Percentiles rank a stretch among this genome's conserved stretches.
Evolutionary conservation across 37 sponge, comb jelly and placozoan genomes (phyloP).

Genomic region (Aplysina aerophoba): DNA sequence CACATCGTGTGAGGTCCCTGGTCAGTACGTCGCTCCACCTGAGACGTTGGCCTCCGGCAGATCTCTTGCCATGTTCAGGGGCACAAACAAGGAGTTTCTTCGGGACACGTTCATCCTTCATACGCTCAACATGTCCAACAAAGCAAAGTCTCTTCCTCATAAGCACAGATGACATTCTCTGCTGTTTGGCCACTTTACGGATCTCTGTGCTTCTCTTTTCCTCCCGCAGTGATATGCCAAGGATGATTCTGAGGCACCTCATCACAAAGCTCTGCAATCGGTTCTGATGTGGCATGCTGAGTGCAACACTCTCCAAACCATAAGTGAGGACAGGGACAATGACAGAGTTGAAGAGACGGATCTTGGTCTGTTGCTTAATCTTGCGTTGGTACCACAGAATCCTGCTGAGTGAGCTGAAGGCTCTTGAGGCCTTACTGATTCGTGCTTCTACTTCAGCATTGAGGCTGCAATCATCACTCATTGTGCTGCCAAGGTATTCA

Average conservation of each 20-base stretch:
- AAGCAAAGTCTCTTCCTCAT: neutral
- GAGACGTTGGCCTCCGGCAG: neutral
- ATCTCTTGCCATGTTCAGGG: neutral
- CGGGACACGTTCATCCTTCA: neutral
- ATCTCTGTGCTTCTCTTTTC: neutral
- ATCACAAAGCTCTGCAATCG: neutral
- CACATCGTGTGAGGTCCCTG: neutral
- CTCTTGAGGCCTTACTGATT: conserved; percentile 1
- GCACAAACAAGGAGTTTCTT: neutral
- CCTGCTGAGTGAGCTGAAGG: neutral
- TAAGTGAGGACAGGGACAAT: neutral
- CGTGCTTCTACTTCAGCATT: neutral
- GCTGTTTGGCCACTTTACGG: neutral
- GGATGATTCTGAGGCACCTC: neutral
- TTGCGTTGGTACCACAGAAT: conserved; percentile 4
- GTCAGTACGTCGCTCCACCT: neutral
- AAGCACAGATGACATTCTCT: neutral
- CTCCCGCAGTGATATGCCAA: neutral
- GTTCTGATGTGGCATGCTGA: neutral
- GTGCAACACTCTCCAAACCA: conserved; percentile 7
- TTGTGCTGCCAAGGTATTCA: conserved; percentile 17
- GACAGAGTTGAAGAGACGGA: conserved; percentile 10
- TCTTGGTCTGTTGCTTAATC: neutral
- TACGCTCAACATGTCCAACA: neutral
- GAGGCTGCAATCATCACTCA: neutral